These are phyloP conservation scores for Physella acuta DNA, from an alignment of 1,140 invertebrate species.

Conservation along the genomic window DNA sequence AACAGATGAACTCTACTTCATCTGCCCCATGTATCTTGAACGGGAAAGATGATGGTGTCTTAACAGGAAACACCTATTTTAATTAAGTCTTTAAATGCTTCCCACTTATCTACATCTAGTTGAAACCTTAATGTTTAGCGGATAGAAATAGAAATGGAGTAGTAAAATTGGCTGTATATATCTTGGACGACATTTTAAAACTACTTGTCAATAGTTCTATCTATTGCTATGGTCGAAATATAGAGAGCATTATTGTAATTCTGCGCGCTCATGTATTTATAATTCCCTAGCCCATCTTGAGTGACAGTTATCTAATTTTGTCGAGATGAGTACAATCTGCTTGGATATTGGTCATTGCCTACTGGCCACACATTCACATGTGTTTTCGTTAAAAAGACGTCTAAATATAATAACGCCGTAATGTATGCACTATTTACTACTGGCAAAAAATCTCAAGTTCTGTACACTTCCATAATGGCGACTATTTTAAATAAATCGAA, in stretches of 20 bases:
- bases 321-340: background rate
- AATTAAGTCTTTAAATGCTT: too few relatives aligned
- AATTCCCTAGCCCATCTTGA: background rate
- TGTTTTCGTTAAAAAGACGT: background rate
- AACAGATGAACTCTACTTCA: too few relatives aligned
- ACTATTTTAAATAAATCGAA: background rate
- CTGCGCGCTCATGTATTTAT: background rate
- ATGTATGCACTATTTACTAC: background rate
- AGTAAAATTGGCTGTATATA: too few relatives aligned
- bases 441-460: background rate
- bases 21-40: too few relatives aligned
- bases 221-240: background rate
- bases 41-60: too few relatives aligned
- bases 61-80: too few relatives aligned
- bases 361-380: background rate
- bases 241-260: background rate
- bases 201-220: background rate
- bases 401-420: background rate
- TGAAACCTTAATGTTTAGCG: too few relatives aligned
- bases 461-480: background rate
- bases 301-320: background rate
- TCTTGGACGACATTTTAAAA: background rate
- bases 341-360: background rate
- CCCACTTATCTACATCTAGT: too few relatives aligned
- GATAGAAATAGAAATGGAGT: too few relatives aligned